Conservation (phyloP, 2,888 invertebrate genomes). For the Agriopis leucophaearia region DNA sequence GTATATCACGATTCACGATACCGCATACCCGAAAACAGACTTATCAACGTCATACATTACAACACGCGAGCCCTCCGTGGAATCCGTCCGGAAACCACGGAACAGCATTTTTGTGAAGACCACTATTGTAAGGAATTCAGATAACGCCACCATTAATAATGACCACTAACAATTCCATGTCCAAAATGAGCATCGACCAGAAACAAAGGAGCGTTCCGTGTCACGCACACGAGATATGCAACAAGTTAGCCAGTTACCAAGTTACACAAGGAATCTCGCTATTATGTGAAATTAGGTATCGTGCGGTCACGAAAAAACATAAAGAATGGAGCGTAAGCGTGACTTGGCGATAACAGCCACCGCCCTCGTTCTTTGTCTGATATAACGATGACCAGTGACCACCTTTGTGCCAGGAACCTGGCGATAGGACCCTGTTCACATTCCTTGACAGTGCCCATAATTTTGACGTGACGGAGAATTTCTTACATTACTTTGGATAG, state of each 20-base stretch:
- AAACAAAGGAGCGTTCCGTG: conserved; percentile 36
- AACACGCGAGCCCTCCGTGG: conserved; percentile 15
- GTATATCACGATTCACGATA: conserved; percentile 8
- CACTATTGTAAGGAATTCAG: conserved; percentile 32
- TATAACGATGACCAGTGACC: conserved; percentile 44
- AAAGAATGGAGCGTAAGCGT: conserved; percentile 46
- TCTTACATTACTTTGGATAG: background rate
- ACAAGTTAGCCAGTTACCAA: conserved; percentile 37
- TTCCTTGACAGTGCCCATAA: conserved; percentile 25
- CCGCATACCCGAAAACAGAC: conserved; percentile 14
- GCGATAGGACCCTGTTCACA: conserved; percentile 32
- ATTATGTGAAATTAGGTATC: conserved; percentile 49
- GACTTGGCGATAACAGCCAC: conserved; percentile 34
- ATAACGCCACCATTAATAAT: conserved; percentile 34
- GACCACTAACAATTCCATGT: conserved; percentile 27
- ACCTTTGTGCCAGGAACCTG: conserved; percentile 36
- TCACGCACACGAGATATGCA: conserved; percentile 46
- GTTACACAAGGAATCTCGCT: conserved; percentile 39
- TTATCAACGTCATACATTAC: conserved; percentile 22
- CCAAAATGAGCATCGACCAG: conserved; percentile 36
- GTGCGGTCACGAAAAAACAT: conserved; percentile 49
- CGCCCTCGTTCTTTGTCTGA: conserved; percentile 44
- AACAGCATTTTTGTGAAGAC: conserved; percentile 34
- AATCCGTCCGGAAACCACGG: conserved; percentile 28
- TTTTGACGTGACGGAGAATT: background rate